Evolutionary conservation across 2,888 invertebrate species (phyloP).

Genomic region (Brachyopa scutellaris): DNA sequence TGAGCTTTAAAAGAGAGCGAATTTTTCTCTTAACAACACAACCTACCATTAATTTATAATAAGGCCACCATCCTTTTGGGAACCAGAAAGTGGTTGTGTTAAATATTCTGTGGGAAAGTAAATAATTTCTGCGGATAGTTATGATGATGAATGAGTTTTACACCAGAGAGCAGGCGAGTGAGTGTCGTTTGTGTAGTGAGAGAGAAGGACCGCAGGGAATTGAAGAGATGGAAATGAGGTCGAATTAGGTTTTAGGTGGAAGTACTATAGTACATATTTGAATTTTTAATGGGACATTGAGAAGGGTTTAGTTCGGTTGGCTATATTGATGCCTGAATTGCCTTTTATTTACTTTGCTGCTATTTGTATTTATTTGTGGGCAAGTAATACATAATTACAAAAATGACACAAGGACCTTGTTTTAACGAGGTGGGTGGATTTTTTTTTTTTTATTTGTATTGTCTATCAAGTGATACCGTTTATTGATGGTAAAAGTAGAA

Average conservation of each 20-base stretch:
- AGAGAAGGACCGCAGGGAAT: neutral
- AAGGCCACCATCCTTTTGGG: constrained; percentile 48
- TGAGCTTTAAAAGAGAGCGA: neutral
- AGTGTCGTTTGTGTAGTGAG: neutral
- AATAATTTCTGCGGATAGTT: constrained; percentile 68
- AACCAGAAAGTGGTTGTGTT: constrained; percentile 63
- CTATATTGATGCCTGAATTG: neutral
- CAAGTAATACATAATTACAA: too few relatives aligned
- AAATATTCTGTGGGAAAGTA: constrained; percentile 71
- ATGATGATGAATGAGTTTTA: constrained; percentile 67
- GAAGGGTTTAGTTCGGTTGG: constrained; percentile 48
- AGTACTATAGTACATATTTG: constrained; percentile 25
- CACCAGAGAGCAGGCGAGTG: neutral
- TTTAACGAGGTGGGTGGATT: too few relatives aligned
- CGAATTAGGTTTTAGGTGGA: constrained; percentile 26
- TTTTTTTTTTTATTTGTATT: too few relatives aligned
- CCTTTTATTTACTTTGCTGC: constrained; percentile 24
- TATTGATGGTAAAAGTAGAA: too few relatives aligned
- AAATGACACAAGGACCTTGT: too few relatives aligned
- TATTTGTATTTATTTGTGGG: constrained; percentile 30
- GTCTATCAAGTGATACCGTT: too few relatives aligned
- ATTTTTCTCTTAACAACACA: constrained; percentile 12
- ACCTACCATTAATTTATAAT: constrained; percentile 60
- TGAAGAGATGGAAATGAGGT: constrained; percentile 11
- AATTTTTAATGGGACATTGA: constrained; percentile 70